These are phyloP conservation scores for Parambassis ranga DNA, from an alignment of 2,797 vertebrate species.

Conservation along the genomic window DNA sequence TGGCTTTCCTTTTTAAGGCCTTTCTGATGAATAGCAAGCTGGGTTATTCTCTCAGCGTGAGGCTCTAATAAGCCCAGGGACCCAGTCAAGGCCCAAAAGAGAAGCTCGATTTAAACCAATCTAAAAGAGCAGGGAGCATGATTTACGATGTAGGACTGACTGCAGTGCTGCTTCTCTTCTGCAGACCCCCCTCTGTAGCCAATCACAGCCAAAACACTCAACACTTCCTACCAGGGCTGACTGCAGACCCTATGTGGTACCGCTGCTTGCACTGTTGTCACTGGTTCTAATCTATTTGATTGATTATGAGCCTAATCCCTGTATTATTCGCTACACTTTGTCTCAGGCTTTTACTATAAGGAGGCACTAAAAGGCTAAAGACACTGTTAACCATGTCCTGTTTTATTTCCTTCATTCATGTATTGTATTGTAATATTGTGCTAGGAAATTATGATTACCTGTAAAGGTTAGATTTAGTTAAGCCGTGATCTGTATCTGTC, in stretches of 20 bases:
- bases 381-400: conserved; percentile 31
- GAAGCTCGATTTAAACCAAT: conserved; percentile 78
- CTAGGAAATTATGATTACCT: conserved; percentile 31
- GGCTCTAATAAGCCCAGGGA: conserved; percentile 79
- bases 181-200: conserved; percentile 70
- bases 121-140: conserved; percentile 70
- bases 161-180: conserved; percentile 61
- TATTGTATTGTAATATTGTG: not conserved
- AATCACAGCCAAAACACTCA: conserved; percentile 76
- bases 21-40: conserved; percentile 74
- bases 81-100: conserved; percentile 71
- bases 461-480: conserved; percentile 44
- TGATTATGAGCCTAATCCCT: conserved; percentile 72
- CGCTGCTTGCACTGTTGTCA: conserved; percentile 63
- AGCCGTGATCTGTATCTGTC: conserved; percentile 52
- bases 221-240: conserved; percentile 64
- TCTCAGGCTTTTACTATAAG: conserved; percentile 8
- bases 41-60: conserved; percentile 67
- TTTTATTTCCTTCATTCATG: not conserved
- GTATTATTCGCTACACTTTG: conserved; percentile 53
- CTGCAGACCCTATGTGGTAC: conserved; percentile 56
- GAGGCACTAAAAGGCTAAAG: conserved; percentile 31
- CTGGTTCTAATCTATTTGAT: conserved; percentile 74
- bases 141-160: conserved; percentile 74
- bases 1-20: conserved; percentile 64